phyloP scores from a whole-genome alignment of 2,888 invertebrate species.

The Diplolepis rosae region DNA sequence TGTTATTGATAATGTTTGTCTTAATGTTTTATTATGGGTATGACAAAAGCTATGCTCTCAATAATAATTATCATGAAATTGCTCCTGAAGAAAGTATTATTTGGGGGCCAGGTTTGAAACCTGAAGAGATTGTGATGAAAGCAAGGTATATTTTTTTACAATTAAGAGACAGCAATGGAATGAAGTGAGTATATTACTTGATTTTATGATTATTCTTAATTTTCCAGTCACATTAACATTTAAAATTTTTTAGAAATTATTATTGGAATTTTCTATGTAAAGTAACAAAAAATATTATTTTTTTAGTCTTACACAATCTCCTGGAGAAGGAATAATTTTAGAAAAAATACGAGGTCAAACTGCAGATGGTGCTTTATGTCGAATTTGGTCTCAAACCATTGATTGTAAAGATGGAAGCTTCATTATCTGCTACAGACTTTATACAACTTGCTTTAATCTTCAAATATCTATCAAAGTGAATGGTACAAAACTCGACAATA shows the following conservation, averaged over 20 bases:
- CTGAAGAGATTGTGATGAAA: slow-evolving; percentile 84
- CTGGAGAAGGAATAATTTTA: slow-evolving; percentile 75
- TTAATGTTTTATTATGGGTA: background rate
- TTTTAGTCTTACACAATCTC: slow-evolving; percentile 76
- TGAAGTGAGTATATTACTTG: slow-evolving; percentile 73
- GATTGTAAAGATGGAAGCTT: slow-evolving; percentile 89
- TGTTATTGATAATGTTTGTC: background rate
- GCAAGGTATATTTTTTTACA: slow-evolving; percentile 94
- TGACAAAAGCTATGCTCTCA: background rate
- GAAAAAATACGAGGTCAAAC: slow-evolving; percentile 77
- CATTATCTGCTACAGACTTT: slow-evolving; percentile 87
- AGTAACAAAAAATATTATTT: no score
- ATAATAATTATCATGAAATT: slow-evolving; percentile 38
- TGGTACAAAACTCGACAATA: slow-evolving; percentile 77
- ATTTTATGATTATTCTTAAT: no score
- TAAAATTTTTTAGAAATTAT: slow-evolving; percentile 44
- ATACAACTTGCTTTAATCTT: slow-evolving; percentile 84
- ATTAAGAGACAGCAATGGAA: slow-evolving; percentile 76
- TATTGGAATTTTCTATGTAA: slow-evolving; percentile 46
- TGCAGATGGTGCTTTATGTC: slow-evolving; percentile 77
- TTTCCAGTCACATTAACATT: background rate
- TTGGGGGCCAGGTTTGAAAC: slow-evolving; percentile 86
- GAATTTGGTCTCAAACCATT: slow-evolving; percentile 84
- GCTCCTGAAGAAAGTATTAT: slow-evolving; percentile 66
- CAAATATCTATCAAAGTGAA: slow-evolving; percentile 81